These are phyloP conservation scores for Aphidius gifuensis DNA, from an alignment of 1,140 invertebrate species.

Conservation along the genomic window DNA sequence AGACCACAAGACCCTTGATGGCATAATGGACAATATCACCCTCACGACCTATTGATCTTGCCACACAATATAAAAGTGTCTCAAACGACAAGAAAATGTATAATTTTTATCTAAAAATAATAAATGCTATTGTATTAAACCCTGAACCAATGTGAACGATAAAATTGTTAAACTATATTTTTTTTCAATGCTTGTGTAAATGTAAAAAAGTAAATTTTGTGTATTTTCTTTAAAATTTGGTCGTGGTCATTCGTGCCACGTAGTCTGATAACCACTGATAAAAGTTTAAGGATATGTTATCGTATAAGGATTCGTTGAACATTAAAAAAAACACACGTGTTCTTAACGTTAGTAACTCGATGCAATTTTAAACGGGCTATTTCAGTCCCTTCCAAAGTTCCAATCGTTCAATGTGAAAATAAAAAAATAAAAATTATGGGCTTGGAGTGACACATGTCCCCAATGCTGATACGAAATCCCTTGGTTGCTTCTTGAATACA, in stretches of 20 bases:
- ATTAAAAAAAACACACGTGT: constrained; percentile 55
- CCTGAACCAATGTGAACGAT: too few species aligned
- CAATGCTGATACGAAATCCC: constrained; percentile 40
- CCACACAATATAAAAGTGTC: neutral
- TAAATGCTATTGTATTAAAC: neutral
- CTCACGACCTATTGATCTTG: constrained; percentile 10
- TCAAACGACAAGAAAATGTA: neutral
- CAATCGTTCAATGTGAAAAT: constrained; percentile 25
- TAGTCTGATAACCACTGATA: constrained; percentile 51
- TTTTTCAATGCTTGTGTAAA: neutral
- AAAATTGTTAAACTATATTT: too few species aligned
- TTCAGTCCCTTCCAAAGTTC: constrained; percentile 41
- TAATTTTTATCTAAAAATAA: neutral
- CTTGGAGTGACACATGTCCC: constrained; percentile 52
- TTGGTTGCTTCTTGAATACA: constrained; percentile 41
- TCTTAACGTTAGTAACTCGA: constrained; percentile 46
- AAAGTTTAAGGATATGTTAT: constrained; percentile 55
- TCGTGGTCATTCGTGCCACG: constrained; percentile 49
- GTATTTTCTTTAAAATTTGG: constrained; percentile 18
- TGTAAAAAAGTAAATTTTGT: constrained; percentile 3
- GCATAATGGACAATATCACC: constrained; percentile 40
- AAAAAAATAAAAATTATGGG: constrained; percentile 34
- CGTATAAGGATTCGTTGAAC: constrained; percentile 47
- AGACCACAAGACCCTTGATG: constrained; percentile 39
- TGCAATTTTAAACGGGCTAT: constrained; percentile 56